Evolutionary conservation across 2,113 vertebrate genomes (phyloP).

Genomic region (Diphyllodes magnificus): DNA sequence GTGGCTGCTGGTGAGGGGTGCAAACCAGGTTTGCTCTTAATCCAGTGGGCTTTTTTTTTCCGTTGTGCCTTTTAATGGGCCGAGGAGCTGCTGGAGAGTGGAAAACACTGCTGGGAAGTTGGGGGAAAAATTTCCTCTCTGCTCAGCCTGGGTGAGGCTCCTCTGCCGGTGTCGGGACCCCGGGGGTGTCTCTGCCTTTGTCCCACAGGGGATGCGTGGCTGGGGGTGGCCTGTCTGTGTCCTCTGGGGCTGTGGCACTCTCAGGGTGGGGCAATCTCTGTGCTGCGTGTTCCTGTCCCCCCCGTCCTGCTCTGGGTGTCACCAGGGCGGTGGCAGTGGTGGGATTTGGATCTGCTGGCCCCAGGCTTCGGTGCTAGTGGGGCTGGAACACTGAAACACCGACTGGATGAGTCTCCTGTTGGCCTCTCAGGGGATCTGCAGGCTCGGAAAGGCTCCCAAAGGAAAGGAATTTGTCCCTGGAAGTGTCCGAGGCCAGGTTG

Average conservation of each 20-base stretch:
- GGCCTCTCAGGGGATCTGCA: accelerated
- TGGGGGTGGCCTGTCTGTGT: neutral
- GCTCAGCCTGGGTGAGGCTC: neutral
- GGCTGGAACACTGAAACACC: neutral
- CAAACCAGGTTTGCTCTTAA: neutral
- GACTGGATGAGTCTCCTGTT: neutral
- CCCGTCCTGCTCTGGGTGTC: neutral
- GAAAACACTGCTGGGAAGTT: accelerated
- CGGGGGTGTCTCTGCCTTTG: neutral
- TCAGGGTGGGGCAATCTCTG: neutral
- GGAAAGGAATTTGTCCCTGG: neutral
- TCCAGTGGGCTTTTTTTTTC: neutral
- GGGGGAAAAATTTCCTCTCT: neutral
- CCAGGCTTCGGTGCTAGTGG: neutral
- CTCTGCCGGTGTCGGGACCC: accelerated
- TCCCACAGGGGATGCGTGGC: accelerated
- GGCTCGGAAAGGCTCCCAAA: neutral
- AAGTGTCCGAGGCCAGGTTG: neutral
- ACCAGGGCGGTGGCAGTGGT: accelerated
- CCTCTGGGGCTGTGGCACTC: neutral
- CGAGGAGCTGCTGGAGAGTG: neutral
- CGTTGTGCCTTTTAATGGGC: accelerated
- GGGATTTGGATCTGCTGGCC: neutral
- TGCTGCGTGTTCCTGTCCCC: neutral
- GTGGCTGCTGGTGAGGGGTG: neutral